Evolutionary conservation across 2,113 vertebrate genomes (phyloP).

Genomic region (Lonchura striata): DNA sequence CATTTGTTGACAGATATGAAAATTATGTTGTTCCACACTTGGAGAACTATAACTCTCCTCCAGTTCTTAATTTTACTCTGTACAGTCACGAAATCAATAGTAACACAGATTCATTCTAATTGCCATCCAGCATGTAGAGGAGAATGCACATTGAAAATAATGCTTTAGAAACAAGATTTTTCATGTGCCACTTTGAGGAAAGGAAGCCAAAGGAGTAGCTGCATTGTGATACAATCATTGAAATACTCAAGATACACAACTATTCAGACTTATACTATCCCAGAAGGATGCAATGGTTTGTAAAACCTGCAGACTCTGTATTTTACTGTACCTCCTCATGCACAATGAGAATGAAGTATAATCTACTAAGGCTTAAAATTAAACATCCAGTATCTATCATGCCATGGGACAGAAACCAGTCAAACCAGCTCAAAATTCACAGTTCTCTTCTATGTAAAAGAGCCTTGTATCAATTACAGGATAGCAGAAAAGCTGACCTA

Average conservation of each 20-base stretch:
- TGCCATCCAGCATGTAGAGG: neutral
- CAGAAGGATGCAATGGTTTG: neutral
- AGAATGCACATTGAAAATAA: neutral
- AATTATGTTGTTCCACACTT: neutral
- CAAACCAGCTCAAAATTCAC: neutral
- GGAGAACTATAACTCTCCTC: neutral
- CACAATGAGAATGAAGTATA: neutral
- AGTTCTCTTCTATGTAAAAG: neutral
- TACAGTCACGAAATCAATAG: neutral
- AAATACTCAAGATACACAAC: neutral
- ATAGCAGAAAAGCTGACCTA: neutral
- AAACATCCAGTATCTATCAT: neutral
- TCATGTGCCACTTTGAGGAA: neutral
- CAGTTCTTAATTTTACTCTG: neutral
- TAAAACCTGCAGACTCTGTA: neutral
- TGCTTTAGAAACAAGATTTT: neutral
- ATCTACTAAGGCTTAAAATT: neutral
- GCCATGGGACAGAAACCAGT: neutral
- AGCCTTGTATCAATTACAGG: neutral
- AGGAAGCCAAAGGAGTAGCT: neutral
- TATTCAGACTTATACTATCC: neutral
- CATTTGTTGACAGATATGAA: neutral
- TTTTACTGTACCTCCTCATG: neutral
- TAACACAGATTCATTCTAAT: neutral
- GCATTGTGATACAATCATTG: neutral